Conservation (phyloP, 2,797 vertebrate species). For the Furcifer pardalis region DNA sequence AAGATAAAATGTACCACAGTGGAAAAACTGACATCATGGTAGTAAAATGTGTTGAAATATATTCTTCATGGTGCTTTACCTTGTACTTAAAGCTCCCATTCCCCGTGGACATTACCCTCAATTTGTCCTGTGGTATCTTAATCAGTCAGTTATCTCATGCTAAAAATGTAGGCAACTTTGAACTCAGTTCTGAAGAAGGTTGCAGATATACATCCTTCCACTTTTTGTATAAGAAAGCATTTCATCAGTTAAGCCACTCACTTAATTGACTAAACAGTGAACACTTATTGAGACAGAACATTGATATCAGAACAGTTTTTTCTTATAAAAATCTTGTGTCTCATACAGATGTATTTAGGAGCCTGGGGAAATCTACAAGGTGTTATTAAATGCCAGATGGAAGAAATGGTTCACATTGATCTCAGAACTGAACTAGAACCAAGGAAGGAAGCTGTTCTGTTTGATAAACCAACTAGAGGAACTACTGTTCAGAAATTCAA, state of each 20-base stretch:
- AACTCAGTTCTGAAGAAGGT: background rate
- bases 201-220: no score
- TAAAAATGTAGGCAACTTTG: background rate
- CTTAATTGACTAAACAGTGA: background rate
- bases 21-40: background rate
- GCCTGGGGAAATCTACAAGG: constrained; percentile 93
- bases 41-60: background rate
- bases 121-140: background rate
- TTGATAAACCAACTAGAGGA: constrained; percentile 92
- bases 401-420: constrained; percentile 85
- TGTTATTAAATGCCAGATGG: constrained; percentile 95
- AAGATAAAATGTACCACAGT: background rate
- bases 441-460: constrained; percentile 85
- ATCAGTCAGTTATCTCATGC: background rate
- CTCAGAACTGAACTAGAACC: constrained; percentile 88
- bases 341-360: constrained; percentile 89
- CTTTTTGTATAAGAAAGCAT: background rate
- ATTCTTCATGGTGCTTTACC: background rate
- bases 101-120: background rate
- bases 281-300: background rate
- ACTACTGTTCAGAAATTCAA: constrained; percentile 98
- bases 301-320: background rate
- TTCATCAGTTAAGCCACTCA: background rate
- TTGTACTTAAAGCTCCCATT: background rate
- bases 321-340: background rate